A percentile compares a stretch with the other conserved stretches of the same genome.
phyloP scores from a whole-genome alignment of 2,888 invertebrate species.

The Macroteleia sp. region DNA sequence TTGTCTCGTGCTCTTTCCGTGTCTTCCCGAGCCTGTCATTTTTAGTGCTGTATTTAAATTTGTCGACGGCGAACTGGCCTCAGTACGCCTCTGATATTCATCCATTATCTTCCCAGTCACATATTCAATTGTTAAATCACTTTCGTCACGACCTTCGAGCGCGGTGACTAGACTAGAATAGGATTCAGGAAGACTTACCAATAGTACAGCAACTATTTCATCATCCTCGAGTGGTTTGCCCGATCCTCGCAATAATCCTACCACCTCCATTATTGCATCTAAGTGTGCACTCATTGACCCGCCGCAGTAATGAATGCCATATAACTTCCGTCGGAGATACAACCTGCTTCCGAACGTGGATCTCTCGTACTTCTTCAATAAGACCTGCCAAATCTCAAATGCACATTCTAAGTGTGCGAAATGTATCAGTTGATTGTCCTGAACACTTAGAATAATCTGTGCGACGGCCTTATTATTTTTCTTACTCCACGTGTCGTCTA shows the following conservation, averaged over 20 bases:
- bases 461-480: conserved; percentile 56
- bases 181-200: conserved; percentile 68
- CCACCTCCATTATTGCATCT: conserved; percentile 53
- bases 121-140: conserved; percentile 57
- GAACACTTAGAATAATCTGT: conserved; percentile 54
- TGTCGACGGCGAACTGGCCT: conserved; percentile 4
- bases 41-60: conserved; percentile 23
- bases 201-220: conserved; percentile 31
- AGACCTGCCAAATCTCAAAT: conserved; percentile 31
- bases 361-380: conserved; percentile 25
- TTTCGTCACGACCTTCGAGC: conserved; percentile 63
- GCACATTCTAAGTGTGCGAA: conserved; percentile 42
- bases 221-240: conserved; percentile 26
- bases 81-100: conserved; percentile 54
- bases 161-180: conserved; percentile 67
- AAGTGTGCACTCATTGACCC: conserved; percentile 58
- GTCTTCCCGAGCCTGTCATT: not conserved
- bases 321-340: conserved; percentile 20
- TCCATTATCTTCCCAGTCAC: conserved; percentile 67
- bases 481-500: conserved; percentile 41
- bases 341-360: conserved; percentile 21
- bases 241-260: conserved; percentile 10
- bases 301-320: not conserved
- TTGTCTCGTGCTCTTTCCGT: not conserved
- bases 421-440: conserved; percentile 50